These are phyloP conservation scores for Pycnonotus jocosus DNA, from an alignment of 2,113 vertebrate genomes.

Conservation along the genomic window DNA sequence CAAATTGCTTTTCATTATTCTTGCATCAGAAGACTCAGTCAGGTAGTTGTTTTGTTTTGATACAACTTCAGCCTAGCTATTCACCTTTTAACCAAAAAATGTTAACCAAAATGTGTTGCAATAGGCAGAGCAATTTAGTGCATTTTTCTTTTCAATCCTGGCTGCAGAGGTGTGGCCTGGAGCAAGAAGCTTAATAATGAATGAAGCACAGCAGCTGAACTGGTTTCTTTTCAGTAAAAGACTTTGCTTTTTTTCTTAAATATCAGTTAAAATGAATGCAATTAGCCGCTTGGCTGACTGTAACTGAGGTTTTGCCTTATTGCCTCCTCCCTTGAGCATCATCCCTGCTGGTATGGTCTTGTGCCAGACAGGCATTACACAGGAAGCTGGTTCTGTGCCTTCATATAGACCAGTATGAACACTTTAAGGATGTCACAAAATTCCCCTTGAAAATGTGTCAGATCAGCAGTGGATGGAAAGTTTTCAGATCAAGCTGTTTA, in stretches of 20 bases:
- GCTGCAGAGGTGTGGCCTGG: background rate
- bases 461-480: background rate
- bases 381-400: background rate
- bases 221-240: background rate
- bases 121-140: background rate
- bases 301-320: background rate
- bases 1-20: slow-evolving; percentile 49
- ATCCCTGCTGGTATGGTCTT: background rate
- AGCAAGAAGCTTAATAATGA: background rate
- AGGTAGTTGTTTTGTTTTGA: slow-evolving; percentile 9
- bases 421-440: background rate
- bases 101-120: background rate
- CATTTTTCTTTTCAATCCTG: background rate
- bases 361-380: background rate
- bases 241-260: background rate
- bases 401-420: background rate
- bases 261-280: background rate
- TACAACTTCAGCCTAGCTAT: background rate
- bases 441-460: background rate
- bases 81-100: background rate
- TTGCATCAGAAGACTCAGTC: background rate
- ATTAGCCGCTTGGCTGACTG: background rate
- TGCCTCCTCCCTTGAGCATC: background rate
- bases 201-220: background rate
- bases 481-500: background rate